Evolutionary conservation across 2,888 invertebrate species (phyloP), one percentile per base, ranked within the genome.

Genomic region (Drosophila ezoana): DNA sequence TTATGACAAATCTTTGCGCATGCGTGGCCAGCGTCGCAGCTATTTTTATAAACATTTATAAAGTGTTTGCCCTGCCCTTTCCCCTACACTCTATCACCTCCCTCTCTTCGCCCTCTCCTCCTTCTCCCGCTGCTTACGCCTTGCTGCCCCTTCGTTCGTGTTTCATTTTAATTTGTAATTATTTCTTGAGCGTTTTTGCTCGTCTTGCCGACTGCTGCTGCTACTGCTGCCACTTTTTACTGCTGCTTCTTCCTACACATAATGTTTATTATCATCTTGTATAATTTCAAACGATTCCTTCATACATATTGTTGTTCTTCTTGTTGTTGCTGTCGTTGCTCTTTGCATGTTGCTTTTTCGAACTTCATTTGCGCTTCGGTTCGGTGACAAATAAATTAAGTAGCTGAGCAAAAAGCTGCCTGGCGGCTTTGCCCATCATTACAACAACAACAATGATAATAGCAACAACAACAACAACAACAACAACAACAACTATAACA

Each of bases 1-100:
- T 91, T 91, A 91, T 91, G 91, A 91, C 91, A 91, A 90, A 91
- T 91, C 91, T 91, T 91, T 90, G 90, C 90, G 90, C 91, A 90
- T 91, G 90, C 91, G 82, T 91, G 90, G 85, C 90, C 87, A 77
- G 69, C 49, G 62, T 72, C 71, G 69, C 65, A 57, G 79, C 79
- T 83, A 83, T 83, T 87, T 82, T 76, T 85, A 76, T 72, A 85
- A 72, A 83, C 65, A 69, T 72, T 65, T 57, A 43, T 67, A 60
- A 49, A 68, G 61, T 73, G 53, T 62, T 57, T 69, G 60, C 62
- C 48, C 49, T 43, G 44, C 32, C 49, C 28, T 44, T 10, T 11
- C 47, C 16, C 11, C 40, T 13, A 28, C 33, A 28, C 14, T 28
- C 1, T 43, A 11, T 9, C 51, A 13, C 3, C 23, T 11, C 37